Evolutionary conservation across 2,113 vertebrate genomes (phyloP).

Genomic region (Proteles cristata): DNA sequence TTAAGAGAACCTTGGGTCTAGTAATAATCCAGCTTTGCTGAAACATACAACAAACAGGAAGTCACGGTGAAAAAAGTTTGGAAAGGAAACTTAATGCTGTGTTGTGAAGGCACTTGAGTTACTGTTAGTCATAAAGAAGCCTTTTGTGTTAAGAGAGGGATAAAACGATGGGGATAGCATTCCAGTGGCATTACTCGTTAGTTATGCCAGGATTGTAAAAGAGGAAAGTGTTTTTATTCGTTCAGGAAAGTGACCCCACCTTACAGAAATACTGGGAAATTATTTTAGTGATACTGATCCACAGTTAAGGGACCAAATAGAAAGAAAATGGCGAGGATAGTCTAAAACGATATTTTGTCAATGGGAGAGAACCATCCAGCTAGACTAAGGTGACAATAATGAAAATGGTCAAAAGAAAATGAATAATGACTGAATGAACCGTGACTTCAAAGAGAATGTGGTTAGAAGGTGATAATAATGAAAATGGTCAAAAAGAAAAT

Average conservation of each 20-base stretch:
- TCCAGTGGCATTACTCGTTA: background rate
- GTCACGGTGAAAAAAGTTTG: background rate
- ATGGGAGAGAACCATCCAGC: background rate
- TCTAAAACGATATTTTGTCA: background rate
- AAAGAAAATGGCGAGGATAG: fast-evolving
- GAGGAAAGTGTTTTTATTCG: background rate
- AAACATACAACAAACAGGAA: background rate
- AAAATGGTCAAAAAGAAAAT: background rate
- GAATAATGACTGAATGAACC: background rate
- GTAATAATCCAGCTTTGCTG: background rate
- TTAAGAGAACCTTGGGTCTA: background rate
- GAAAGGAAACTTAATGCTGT: background rate
- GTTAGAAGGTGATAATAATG: no score
- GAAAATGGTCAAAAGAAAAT: background rate
- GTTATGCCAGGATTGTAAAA: background rate
- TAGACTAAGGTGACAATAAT: no score
- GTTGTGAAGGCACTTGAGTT: background rate
- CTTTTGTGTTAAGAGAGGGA: background rate
- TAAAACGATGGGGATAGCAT: background rate
- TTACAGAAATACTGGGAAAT: background rate
- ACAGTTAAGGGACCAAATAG: background rate
- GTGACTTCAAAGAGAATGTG: background rate
- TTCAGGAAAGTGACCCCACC: background rate
- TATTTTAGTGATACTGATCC: background rate
- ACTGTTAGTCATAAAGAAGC: background rate